Conservation (phyloP, 1,140 invertebrate genomes). For the Andrena cerasifolii region DNA sequence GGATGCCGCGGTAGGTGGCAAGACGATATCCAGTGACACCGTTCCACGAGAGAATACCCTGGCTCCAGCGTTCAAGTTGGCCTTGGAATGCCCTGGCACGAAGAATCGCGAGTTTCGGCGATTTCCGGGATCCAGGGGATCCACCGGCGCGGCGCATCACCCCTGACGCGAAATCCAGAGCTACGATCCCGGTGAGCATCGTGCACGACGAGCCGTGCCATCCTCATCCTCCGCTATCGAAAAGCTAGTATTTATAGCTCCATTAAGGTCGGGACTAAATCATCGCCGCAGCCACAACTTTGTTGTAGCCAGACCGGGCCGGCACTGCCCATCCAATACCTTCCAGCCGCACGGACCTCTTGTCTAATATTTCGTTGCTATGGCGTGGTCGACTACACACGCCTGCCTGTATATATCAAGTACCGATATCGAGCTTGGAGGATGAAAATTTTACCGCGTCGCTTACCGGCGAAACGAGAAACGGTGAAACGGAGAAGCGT, state of each 20-base stretch:
- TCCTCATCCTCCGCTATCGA: constrained; percentile 79
- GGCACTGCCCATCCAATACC: constrained; percentile 76
- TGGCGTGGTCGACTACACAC: constrained; percentile 71
- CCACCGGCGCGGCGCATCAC: constrained; percentile 7
- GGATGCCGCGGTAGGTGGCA: too few relatives aligned
- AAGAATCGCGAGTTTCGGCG: neutral
- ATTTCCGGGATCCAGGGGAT: neutral
- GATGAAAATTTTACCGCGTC: constrained; percentile 74
- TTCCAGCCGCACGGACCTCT: constrained; percentile 73
- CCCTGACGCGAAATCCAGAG: constrained; percentile 58
- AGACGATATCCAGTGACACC: too few relatives aligned
- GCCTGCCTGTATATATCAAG: constrained; percentile 77
- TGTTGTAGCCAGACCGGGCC: constrained; percentile 75
- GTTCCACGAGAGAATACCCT: too few relatives aligned
- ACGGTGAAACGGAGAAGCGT: neutral
- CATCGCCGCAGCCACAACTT: constrained; percentile 81
- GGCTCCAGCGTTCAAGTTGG: too few relatives aligned
- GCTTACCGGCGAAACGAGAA: constrained; percentile 39
- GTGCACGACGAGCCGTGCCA: constrained; percentile 58
- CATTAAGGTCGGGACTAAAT: constrained; percentile 82
- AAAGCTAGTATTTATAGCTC: constrained; percentile 83
- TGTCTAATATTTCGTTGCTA: constrained; percentile 80
- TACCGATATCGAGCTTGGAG: constrained; percentile 75
- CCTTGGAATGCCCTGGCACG: too few relatives aligned
- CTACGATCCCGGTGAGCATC: constrained; percentile 59